phyloP scores from a whole-genome alignment of 2,113 vertebrate genomes.

The Cygnus buccinator region DNA sequence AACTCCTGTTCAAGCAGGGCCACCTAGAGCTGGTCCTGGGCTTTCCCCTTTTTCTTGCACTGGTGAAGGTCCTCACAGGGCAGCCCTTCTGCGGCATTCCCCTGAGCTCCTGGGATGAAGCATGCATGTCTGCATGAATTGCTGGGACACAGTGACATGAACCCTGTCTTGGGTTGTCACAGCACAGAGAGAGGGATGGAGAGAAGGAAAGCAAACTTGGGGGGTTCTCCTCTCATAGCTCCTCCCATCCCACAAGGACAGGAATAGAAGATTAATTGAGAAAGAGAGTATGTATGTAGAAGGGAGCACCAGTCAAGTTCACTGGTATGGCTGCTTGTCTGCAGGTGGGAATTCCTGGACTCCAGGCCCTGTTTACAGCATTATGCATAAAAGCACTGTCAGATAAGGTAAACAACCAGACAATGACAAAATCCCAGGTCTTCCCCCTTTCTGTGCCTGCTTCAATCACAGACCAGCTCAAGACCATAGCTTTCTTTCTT shows the following conservation, averaged over 20 bases:
- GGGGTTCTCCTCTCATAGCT: background rate
- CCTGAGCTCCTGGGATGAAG: background rate
- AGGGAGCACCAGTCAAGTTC: background rate
- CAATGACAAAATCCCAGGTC: background rate
- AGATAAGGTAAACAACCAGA: background rate
- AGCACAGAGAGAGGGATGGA: background rate
- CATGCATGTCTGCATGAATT: background rate
- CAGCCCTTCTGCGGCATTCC: background rate
- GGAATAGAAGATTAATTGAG: background rate
- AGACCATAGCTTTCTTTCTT: background rate
- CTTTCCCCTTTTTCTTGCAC: background rate
- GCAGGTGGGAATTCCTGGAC: background rate
- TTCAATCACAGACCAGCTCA: background rate
- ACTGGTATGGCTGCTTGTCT: background rate
- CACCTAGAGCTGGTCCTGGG: background rate
- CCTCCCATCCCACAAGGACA: background rate
- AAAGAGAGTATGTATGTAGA: background rate
- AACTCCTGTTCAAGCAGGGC: background rate
- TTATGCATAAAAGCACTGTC: background rate
- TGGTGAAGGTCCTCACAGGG: background rate
- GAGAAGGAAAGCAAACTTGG: background rate
- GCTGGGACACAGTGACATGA: background rate
- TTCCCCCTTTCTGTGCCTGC: background rate
- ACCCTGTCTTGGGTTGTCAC: background rate
- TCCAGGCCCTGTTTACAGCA: background rate